phyloP scores from a whole-genome alignment of 2,888 invertebrate genomes.

The Entomobrya proxima region DNA sequence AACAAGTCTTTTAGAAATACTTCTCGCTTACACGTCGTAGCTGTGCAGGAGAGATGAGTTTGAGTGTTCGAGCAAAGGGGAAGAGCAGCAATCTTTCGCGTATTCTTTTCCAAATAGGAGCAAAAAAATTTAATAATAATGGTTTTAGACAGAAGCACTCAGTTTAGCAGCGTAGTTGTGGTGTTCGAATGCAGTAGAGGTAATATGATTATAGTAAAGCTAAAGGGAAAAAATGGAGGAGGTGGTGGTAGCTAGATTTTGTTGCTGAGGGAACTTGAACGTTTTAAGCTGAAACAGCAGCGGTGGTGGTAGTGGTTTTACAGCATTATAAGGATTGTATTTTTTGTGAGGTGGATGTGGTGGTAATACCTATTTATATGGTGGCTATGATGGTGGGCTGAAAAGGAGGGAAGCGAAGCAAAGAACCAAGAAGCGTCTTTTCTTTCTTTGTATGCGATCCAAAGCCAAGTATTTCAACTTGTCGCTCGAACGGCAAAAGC shows the following conservation, averaged over 20 bases:
- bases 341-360: constrained; percentile 42
- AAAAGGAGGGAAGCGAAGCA: constrained; percentile 62
- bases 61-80: background rate
- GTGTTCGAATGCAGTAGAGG: background rate
- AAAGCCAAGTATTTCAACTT: constrained; percentile 26
- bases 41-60: background rate
- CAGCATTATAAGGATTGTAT: constrained; percentile 9
- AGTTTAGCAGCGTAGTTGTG: constrained; percentile 10
- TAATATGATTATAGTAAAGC: constrained; percentile 22
- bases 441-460: constrained; percentile 47
- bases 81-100: background rate
- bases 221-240: constrained; percentile 36
- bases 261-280: constrained; percentile 54
- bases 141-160: constrained; percentile 18
- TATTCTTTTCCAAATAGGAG: constrained; percentile 46
- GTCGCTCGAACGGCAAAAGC: constrained; percentile 10
- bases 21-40: constrained; percentile 21
- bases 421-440: constrained; percentile 57
- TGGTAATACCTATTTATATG: constrained; percentile 26
- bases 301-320: constrained; percentile 19
- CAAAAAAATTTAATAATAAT: constrained; percentile 34
- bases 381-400: constrained; percentile 32
- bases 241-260: constrained; percentile 31
- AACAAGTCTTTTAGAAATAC: constrained; percentile 1
- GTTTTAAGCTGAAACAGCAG: constrained; percentile 4